A percentile compares a stretch with the other conserved stretches of the same genome.
These are phyloP conservation scores for Megaceryle torquata DNA, from an alignment of 2,113 vertebrate genomes.

Conservation along the genomic window DNA sequence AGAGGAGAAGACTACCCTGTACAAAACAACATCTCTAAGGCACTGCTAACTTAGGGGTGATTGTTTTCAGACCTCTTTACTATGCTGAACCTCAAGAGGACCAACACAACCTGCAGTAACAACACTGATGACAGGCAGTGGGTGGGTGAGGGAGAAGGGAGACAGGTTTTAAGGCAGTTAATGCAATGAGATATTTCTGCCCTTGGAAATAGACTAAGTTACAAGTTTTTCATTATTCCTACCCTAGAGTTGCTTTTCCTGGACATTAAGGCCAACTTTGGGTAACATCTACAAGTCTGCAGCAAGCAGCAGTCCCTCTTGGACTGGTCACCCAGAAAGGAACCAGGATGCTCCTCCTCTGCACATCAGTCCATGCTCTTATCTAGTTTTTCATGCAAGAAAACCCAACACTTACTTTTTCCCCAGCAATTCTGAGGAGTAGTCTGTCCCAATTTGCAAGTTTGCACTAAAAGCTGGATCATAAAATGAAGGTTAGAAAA, in stretches of 20 bases:
- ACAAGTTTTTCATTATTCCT: neutral
- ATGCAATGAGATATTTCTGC: neutral
- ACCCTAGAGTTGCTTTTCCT: neutral
- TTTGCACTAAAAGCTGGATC: neutral
- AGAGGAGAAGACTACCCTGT: neutral
- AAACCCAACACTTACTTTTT: neutral
- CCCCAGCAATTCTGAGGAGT: neutral
- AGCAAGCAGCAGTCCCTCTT: neutral
- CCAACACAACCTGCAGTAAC: neutral
- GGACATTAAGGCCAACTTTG: neutral
- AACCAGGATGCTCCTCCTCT: neutral
- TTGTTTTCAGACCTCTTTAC: neutral
- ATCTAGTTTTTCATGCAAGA: neutral
- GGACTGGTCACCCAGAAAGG: neutral
- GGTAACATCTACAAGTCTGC: neutral
- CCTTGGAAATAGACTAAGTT: neutral
- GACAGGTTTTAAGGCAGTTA: neutral
- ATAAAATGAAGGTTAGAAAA: neutral
- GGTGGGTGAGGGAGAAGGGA: neutral
- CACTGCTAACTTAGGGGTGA: neutral
- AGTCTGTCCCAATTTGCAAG: neutral
- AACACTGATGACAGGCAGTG: rapidly evolving
- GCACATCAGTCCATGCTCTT: neutral
- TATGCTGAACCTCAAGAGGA: neutral
- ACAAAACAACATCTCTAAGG: neutral